These are phyloP conservation scores for Hapalemur alaotrensis DNA, from an alignment of 2,797 vertebrate genomes.

Conservation along the genomic window DNA sequence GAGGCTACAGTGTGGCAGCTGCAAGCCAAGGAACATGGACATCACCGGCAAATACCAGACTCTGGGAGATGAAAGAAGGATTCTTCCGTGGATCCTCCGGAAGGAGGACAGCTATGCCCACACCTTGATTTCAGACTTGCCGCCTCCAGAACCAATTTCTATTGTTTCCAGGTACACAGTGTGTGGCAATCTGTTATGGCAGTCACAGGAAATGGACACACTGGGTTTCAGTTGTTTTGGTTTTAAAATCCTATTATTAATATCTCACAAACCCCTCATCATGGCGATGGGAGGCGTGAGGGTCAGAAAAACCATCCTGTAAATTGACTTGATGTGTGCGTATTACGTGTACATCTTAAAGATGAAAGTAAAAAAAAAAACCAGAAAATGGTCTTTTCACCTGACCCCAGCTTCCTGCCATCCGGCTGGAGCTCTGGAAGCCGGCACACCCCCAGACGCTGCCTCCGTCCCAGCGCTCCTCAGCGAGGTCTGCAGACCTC, in stretches of 20 bases:
- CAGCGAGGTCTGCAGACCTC: not conserved
- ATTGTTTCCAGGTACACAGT: not conserved
- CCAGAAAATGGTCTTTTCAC: not conserved
- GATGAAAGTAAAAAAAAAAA: fast-evolving
- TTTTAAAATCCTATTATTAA: not conserved
- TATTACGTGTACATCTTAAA: fast-evolving
- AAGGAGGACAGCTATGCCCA: not conserved
- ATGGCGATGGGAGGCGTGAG: too few relatives aligned
- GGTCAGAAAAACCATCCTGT: fast-evolving
- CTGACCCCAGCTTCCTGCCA: too few relatives aligned
- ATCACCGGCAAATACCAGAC: not conserved
- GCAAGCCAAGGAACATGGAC: not conserved
- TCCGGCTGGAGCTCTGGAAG: not conserved
- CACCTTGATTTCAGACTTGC: not conserved
- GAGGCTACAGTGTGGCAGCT: not conserved
- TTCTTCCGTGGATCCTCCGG: not conserved
- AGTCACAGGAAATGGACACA: not conserved
- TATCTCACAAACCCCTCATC: fast-evolving
- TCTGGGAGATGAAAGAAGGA: not conserved
- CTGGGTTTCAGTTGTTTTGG: too few relatives aligned
- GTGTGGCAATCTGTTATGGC: fast-evolving
- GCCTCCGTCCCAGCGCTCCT: too few relatives aligned
- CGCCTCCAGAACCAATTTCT: not conserved
- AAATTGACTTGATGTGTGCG: too few relatives aligned
- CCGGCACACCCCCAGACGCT: not conserved